These are phyloP conservation scores for Pogoniulus pusillus DNA, from an alignment of 2,797 vertebrate species.

Conservation along the genomic window DNA sequence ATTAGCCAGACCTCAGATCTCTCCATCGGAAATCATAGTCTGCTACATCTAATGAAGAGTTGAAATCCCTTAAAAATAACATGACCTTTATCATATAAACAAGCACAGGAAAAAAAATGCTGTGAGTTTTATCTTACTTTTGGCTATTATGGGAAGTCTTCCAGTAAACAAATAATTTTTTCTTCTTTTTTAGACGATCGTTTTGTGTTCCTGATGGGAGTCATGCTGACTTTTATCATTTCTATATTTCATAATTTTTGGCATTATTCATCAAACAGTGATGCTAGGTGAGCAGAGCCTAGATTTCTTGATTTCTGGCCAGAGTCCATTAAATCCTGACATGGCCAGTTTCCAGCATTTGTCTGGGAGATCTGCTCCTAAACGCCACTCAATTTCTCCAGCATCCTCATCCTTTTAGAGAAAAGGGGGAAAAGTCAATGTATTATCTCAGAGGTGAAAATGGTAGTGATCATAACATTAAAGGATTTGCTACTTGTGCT, in stretches of 20 bases:
- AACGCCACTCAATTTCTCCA: background rate
- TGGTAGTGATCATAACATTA: background rate
- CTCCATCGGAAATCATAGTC: background rate
- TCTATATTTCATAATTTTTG: background rate
- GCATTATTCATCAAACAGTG: background rate
- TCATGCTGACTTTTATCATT: background rate
- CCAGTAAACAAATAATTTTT: background rate
- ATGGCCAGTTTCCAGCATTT: background rate
- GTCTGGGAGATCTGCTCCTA: background rate
- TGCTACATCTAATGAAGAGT: background rate
- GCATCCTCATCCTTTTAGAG: background rate
- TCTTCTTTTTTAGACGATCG: background rate
- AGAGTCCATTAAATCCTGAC: background rate
- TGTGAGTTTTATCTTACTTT: background rate
- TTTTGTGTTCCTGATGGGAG: background rate
- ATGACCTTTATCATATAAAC: conserved; percentile 9
- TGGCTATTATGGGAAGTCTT: background rate
- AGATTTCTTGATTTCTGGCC: background rate
- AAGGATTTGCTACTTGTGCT: background rate
- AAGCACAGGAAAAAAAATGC: background rate
- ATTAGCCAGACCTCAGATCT: background rate
- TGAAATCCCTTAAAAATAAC: conserved; percentile 32
- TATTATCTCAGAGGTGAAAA: background rate
- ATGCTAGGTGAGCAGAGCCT: background rate
- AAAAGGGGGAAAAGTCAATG: background rate